These are phyloP conservation scores for Lichenostomus cassidix DNA, from an alignment of 2,113 vertebrate genomes.

Conservation along the genomic window DNA sequence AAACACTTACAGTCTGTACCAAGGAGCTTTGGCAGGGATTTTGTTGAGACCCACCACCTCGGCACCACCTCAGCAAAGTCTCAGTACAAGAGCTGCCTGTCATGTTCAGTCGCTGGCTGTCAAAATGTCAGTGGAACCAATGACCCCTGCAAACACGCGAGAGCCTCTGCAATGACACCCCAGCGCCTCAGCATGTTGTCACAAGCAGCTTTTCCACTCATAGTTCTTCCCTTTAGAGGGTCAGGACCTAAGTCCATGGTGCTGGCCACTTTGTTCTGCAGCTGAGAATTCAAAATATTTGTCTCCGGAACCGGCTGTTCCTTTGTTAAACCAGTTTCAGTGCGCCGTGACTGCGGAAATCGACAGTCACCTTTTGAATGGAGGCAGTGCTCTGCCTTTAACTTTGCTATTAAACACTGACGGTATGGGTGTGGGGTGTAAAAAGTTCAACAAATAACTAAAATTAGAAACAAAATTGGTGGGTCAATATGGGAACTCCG, in stretches of 20 bases:
- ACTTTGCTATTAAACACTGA: conserved; percentile 6
- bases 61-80: background rate
- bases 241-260: background rate
- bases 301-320: background rate
- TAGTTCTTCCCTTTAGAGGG: background rate
- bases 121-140: background rate
- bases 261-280: background rate
- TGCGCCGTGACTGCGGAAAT: background rate
- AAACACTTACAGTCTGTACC: background rate
- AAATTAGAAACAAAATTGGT: background rate
- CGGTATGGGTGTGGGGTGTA: background rate
- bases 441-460: background rate
- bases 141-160: fast-evolving
- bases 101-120: background rate
- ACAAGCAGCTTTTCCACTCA: fast-evolving
- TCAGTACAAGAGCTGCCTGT: background rate
- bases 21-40: background rate
- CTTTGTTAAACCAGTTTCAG: conserved; percentile 1
- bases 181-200: background rate
- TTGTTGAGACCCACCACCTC: no score
- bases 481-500: background rate
- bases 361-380: background rate
- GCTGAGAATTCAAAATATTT: background rate
- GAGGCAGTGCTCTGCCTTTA: background rate
- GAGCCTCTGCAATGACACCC: background rate